Evolutionary conservation across 2,888 invertebrate genomes (phyloP).

Genomic region (Leistus spinibarbis): DNA sequence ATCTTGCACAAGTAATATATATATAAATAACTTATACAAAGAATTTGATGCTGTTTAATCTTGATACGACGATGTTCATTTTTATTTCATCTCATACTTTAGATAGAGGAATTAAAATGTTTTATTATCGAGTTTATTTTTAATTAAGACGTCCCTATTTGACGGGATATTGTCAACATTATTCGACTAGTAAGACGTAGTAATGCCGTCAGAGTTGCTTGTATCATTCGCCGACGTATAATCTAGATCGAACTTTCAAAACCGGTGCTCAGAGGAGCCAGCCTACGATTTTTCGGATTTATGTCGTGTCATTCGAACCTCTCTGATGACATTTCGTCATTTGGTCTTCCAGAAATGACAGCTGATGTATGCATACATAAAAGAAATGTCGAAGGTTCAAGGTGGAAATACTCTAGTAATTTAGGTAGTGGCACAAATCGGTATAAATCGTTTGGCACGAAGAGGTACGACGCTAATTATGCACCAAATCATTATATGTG

Average conservation of each 20-base stretch:
- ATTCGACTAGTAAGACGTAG: neutral
- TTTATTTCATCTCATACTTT: slow-evolving; percentile 26
- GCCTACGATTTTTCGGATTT: slow-evolving; percentile 28
- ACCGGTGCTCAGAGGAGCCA: slow-evolving; percentile 16
- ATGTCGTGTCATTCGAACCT: slow-evolving; percentile 24
- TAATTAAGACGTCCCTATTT: slow-evolving; percentile 35
- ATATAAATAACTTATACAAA: slow-evolving; percentile 31
- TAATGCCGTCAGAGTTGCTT: neutral
- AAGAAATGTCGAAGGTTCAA: too few species aligned
- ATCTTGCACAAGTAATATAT: neutral
- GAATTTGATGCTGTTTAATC: slow-evolving; percentile 29
- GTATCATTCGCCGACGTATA: slow-evolving; percentile 8
- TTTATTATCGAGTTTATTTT: slow-evolving; percentile 16
- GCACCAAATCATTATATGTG: too few species aligned
- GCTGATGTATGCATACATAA: too few species aligned
- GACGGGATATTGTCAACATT: slow-evolving; percentile 30
- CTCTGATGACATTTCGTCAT: slow-evolving; percentile 29
- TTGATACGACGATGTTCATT: slow-evolving; percentile 19
- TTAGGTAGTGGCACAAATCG: too few species aligned
- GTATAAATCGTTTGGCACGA: too few species aligned
- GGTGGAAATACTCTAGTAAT: too few species aligned
- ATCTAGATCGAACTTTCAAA: slow-evolving; percentile 16
- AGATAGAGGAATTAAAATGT: slow-evolving; percentile 2
- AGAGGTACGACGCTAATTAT: too few species aligned
- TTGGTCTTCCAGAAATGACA: too few species aligned